Conservation (phyloP, 2,113 vertebrate species). For the Leptobrachium leishanense region DNA sequence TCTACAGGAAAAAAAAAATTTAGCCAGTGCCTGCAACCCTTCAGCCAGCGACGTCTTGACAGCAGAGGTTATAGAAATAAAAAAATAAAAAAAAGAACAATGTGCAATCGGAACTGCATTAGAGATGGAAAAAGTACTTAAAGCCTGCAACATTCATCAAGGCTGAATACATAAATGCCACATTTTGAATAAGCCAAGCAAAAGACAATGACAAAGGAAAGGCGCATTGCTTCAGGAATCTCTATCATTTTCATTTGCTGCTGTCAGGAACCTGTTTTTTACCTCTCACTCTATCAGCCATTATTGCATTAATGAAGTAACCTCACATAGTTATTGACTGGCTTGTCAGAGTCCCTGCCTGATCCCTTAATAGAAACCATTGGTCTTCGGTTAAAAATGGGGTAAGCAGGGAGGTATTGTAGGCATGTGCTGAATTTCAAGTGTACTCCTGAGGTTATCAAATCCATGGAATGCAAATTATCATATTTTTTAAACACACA, state of each 20-base stretch:
- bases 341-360: conserved; percentile 94
- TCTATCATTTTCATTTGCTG: conserved; percentile 86
- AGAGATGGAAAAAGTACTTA: conserved; percentile 87
- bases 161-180: conserved; percentile 89
- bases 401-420: conserved; percentile 80
- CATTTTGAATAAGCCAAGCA: conserved; percentile 88
- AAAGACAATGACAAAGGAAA: conserved; percentile 88
- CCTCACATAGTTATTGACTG: conserved; percentile 98
- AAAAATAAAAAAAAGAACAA: conserved; percentile 73
- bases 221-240: conserved; percentile 79
- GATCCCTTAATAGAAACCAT: conserved; percentile 97
- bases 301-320: conserved; percentile 98
- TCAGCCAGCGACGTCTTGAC: conserved; percentile 73
- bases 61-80: conserved; percentile 76
- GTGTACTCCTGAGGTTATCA: conserved; percentile 82
- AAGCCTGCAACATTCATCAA: conserved; percentile 86
- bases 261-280: conserved; percentile 89
- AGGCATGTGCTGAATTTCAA: conserved; percentile 87
- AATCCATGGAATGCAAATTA: conserved; percentile 84
- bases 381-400: conserved; percentile 98
- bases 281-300: conserved; percentile 88
- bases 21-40: conserved; percentile 75
- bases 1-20: conserved; percentile 73
- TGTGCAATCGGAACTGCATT: conserved; percentile 80
- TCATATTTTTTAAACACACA: conserved; percentile 82